phyloP scores from a whole-genome alignment of 2,888 invertebrate species.

The Torymus tubicola region DNA sequence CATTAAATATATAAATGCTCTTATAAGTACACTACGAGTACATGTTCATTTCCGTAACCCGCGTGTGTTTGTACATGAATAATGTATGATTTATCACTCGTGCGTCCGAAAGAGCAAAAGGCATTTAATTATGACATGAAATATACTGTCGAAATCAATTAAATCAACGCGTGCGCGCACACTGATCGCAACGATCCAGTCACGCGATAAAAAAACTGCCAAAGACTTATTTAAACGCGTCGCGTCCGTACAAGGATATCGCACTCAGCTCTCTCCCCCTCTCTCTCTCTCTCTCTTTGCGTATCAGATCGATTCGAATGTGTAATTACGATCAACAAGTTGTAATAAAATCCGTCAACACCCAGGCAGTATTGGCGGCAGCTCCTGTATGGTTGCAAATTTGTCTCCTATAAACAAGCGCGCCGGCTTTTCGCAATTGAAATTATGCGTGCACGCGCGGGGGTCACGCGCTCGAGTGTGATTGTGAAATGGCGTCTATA shows the following conservation, averaged over 20 bases:
- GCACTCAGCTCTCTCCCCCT: neutral
- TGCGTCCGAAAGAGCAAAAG: no score
- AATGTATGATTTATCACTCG: no score
- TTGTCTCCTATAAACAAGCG: no score
- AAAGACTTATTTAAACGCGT: conserved; percentile 21
- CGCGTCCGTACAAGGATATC: conserved; percentile 18
- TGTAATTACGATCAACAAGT: conserved; percentile 36
- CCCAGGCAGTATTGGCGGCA: neutral
- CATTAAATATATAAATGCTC: no score
- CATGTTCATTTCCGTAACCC: no score
- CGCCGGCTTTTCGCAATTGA: conserved; percentile 25
- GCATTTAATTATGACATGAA: no score
- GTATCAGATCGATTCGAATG: conserved; percentile 28
- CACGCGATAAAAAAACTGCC: conserved; percentile 11
- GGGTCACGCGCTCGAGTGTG: neutral
- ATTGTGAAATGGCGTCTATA: neutral
- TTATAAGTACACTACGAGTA: no score
- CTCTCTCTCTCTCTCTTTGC: no score
- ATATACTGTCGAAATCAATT: no score
- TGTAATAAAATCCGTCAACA: conserved; percentile 40
- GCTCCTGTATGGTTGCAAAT: no score
- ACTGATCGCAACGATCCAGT: neutral
- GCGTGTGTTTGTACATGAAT: no score
- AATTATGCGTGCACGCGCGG: neutral
- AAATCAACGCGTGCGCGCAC: no score